Percentiles rank a stretch among this genome's conserved stretches.
These are phyloP conservation scores for Pseudopipra pipra DNA, from an alignment of 2,113 vertebrate species.

Conservation along the genomic window DNA sequence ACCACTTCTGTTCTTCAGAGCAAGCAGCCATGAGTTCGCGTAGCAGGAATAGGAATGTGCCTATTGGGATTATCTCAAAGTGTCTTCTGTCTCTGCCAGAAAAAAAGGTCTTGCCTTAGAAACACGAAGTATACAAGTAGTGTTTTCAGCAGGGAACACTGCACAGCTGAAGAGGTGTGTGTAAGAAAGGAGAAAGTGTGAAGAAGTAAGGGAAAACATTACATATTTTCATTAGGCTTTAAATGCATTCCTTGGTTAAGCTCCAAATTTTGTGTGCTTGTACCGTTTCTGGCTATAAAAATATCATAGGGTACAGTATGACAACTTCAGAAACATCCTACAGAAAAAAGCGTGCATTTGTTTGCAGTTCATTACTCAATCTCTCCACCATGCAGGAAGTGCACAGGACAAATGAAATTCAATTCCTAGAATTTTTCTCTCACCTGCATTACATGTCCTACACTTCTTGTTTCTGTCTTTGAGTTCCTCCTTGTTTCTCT, in stretches of 20 bases:
- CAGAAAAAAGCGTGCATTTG: background rate
- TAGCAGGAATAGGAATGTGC: background rate
- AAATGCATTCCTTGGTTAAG: background rate
- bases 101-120: background rate
- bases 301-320: background rate
- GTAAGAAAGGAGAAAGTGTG: background rate
- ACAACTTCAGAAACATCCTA: background rate
- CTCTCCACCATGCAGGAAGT: background rate
- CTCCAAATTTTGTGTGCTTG: background rate
- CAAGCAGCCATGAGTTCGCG: background rate
- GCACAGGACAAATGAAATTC: background rate
- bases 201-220: background rate
- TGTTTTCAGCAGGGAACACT: background rate
- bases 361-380: background rate
- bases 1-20: background rate
- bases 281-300: background rate
- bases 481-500: background rate
- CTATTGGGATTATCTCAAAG: background rate
- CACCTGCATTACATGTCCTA: background rate
- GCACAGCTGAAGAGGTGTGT: background rate
- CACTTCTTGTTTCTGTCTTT: background rate
- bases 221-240: background rate
- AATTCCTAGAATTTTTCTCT: background rate
- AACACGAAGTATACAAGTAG: background rate
- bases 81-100: background rate